A percentile compares a stretch with the other conserved stretches of the same genome.
phyloP scores from a whole-genome alignment of 2,797 vertebrate genomes.

The Phyllotis vaccarum region DNA sequence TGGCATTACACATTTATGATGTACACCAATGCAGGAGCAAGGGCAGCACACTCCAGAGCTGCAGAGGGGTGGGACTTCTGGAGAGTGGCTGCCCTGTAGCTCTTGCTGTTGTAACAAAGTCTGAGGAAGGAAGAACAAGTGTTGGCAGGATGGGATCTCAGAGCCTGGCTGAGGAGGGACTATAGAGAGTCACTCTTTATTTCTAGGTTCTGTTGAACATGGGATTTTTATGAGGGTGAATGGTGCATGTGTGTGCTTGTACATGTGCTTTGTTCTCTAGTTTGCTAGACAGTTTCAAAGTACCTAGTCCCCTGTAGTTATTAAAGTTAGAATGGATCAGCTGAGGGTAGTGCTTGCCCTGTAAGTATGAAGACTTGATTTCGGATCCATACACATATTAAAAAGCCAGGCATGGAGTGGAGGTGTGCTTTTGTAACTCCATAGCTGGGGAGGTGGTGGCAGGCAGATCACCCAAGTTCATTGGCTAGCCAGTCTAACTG shows the following conservation, averaged over 20 bases:
- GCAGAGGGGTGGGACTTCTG: background rate
- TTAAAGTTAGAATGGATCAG: background rate
- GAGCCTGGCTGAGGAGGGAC: background rate
- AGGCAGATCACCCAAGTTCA: background rate
- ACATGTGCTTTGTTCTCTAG: background rate
- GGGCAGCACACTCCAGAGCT: conserved; percentile 51
- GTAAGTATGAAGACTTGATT: background rate
- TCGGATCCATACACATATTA: background rate
- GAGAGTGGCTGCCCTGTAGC: background rate
- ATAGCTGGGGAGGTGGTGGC: background rate
- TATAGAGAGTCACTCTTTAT: background rate
- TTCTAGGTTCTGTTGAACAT: background rate
- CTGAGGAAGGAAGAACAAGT: background rate
- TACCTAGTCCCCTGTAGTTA: background rate
- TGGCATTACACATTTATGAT: conserved; percentile 83
- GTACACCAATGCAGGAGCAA: conserved; percentile 75
- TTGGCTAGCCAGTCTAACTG: background rate
- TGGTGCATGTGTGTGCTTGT: background rate
- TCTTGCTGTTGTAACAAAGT: background rate
- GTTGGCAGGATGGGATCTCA: background rate
- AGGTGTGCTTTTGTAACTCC: background rate
- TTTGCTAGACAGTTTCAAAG: background rate
- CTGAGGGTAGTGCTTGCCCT: background rate
- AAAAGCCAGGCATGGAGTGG: background rate
- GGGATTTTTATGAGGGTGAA: background rate